Conservation (phyloP, 2,888 invertebrate species). For the Cactoblastis cactorum region DNA sequence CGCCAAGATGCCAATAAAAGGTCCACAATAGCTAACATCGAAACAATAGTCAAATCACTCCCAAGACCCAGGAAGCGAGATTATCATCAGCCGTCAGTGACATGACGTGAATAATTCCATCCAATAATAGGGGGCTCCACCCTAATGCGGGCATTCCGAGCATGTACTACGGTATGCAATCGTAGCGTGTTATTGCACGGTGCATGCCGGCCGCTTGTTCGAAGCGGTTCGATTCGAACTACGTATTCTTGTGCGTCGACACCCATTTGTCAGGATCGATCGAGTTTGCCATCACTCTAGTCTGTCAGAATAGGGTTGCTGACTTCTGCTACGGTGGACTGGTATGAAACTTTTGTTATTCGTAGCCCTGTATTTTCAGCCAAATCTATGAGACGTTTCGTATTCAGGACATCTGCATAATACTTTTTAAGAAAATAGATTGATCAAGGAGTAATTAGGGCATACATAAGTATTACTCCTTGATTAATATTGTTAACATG, state of each 20-base stretch:
- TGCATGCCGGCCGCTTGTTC: constrained; percentile 53
- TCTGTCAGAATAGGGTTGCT: constrained; percentile 26
- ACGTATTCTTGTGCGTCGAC: constrained; percentile 44
- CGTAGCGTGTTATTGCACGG: constrained; percentile 52
- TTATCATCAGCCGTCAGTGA: constrained; percentile 58
- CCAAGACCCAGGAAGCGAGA: constrained; percentile 61
- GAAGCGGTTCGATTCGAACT: too few relatives aligned
- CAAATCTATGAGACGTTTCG: too few relatives aligned
- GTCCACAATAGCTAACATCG: constrained; percentile 9
- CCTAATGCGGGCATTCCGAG: constrained; percentile 60
- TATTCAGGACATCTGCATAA: too few relatives aligned
- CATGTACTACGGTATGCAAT: constrained; percentile 66
- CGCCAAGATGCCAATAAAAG: not conserved
- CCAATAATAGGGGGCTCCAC: constrained; percentile 59
- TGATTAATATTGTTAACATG: too few relatives aligned
- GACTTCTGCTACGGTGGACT: not conserved
- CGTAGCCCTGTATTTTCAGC: too few relatives aligned
- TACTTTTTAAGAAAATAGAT: too few relatives aligned
- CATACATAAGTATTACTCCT: too few relatives aligned
- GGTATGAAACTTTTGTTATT: not conserved
- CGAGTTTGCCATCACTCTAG: constrained; percentile 45
- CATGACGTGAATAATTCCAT: constrained; percentile 59
- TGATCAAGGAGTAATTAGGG: too few relatives aligned
- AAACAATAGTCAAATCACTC: constrained; percentile 36
- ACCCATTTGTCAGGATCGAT: constrained; percentile 71